Conservation (phyloP, 2,797 vertebrate species). For the Sebastes trivittatus region DNA sequence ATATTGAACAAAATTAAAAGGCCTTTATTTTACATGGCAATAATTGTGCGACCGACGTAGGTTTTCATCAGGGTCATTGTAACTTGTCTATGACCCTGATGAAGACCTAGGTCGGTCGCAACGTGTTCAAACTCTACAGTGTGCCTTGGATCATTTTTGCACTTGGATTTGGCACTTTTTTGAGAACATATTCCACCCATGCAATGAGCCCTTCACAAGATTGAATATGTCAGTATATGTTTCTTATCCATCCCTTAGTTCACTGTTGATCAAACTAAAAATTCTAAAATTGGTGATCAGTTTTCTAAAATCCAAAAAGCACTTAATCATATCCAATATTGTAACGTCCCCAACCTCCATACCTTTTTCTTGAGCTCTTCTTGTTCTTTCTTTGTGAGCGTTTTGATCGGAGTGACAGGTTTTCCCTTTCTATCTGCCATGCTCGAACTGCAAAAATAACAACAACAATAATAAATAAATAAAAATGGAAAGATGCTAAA, state of each 20-base stretch:
- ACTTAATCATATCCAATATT: background rate
- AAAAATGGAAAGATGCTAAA: background rate
- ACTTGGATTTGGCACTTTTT: no score
- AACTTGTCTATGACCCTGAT: no score
- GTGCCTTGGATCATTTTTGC: no score
- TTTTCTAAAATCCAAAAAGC: background rate
- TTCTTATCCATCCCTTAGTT: background rate
- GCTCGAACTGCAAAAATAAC: conserved; percentile 62
- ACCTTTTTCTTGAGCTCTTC: conserved; percentile 86
- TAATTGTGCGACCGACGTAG: no score
- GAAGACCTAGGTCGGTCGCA: no score
- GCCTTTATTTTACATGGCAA: no score
- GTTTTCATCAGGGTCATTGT: no score
- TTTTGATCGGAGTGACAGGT: conserved; percentile 73
- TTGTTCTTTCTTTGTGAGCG: conserved; percentile 82
- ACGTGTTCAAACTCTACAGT: no score
- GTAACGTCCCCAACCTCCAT: background rate
- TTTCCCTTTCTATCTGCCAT: conserved; percentile 87
- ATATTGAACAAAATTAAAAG: no score
- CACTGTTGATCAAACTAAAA: background rate
- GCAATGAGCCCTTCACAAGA: no score
- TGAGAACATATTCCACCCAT: no score
- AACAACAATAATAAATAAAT: background rate
- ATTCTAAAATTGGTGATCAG: background rate
- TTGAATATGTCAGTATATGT: background rate